A percentile compares a stretch with the other conserved stretches of the same genome.
phyloP scores from a whole-genome alignment of 2,797 vertebrate species.

The Lophius americanus region DNA sequence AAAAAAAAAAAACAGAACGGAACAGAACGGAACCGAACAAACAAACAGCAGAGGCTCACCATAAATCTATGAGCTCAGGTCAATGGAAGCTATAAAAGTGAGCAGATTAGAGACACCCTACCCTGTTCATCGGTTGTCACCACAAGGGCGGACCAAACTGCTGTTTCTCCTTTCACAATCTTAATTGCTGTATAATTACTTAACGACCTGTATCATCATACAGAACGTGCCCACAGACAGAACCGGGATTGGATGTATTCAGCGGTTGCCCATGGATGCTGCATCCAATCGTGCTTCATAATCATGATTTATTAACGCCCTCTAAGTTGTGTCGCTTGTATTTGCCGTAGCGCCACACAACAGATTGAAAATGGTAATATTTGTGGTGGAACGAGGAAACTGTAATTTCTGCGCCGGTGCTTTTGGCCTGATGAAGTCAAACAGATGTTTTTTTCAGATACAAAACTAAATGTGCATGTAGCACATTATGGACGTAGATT shows the following conservation, averaged over 20 bases:
- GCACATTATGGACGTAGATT: constrained; percentile 12
- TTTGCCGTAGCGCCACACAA: constrained; percentile 73
- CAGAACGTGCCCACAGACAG: constrained; percentile 67
- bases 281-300: constrained; percentile 74
- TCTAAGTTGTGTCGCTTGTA: constrained; percentile 71
- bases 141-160: constrained; percentile 59
- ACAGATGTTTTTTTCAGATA: constrained; percentile 67
- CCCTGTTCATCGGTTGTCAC: constrained; percentile 65
- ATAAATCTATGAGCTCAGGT: constrained; percentile 65
- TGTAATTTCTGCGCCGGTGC: constrained; percentile 38
- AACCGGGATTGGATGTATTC: constrained; percentile 62
- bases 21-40: constrained; percentile 3
- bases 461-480: constrained; percentile 8
- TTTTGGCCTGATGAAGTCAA: constrained; percentile 66
- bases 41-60: constrained; percentile 22
- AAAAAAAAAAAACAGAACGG: constrained; percentile 4
- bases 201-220: constrained; percentile 68
- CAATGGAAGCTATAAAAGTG: constrained; percentile 68
- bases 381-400: constrained; percentile 66
- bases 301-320: constrained; percentile 85
- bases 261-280: constrained; percentile 59
- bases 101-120: constrained; percentile 53
- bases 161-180: constrained; percentile 71
- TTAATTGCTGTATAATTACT: constrained; percentile 78
- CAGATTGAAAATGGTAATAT: constrained; percentile 84